phyloP scores from a whole-genome alignment of 2,113 vertebrate species.

The Lamprologus lemairii region DNA sequence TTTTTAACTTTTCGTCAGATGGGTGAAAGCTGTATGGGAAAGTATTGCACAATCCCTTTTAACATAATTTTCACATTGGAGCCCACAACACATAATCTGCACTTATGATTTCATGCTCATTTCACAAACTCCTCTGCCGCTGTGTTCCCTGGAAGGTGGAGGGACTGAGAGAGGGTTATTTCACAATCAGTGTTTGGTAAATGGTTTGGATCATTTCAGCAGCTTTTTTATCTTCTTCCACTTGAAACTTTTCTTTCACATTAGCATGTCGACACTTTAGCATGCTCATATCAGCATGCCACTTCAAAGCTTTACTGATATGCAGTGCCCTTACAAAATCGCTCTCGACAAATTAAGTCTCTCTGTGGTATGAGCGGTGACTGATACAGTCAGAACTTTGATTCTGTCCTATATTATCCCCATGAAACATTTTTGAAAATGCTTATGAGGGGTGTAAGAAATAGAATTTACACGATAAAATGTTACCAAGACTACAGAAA shows the following conservation, averaged over 20 bases:
- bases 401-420: neutral
- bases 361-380: slow-evolving; percentile 1
- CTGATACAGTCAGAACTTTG: slow-evolving; percentile 24
- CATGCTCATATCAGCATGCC: slow-evolving; percentile 20
- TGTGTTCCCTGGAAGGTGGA: neutral
- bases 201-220: slow-evolving; percentile 10
- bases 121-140: neutral
- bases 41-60: neutral
- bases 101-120: neutral
- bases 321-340: slow-evolving; percentile 12
- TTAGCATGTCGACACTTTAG: slow-evolving; percentile 22
- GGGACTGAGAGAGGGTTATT: neutral
- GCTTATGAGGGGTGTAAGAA: neutral
- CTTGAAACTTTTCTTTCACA: slow-evolving; percentile 24
- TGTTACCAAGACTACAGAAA: neutral
- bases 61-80: neutral
- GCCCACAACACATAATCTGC: neutral
- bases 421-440: slow-evolving; percentile 1
- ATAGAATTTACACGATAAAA: neutral
- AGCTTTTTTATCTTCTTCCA: slow-evolving; percentile 42
- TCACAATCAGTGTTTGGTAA: slow-evolving; percentile 2
- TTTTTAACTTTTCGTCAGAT: neutral
- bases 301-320: slow-evolving; percentile 50
- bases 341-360: slow-evolving; percentile 23
- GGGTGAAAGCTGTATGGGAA: neutral